Evolutionary conservation across 2,113 vertebrate species (phyloP), one percentile per base, ranked within the genome.

Genomic region (Corydoras sp.): DNA sequence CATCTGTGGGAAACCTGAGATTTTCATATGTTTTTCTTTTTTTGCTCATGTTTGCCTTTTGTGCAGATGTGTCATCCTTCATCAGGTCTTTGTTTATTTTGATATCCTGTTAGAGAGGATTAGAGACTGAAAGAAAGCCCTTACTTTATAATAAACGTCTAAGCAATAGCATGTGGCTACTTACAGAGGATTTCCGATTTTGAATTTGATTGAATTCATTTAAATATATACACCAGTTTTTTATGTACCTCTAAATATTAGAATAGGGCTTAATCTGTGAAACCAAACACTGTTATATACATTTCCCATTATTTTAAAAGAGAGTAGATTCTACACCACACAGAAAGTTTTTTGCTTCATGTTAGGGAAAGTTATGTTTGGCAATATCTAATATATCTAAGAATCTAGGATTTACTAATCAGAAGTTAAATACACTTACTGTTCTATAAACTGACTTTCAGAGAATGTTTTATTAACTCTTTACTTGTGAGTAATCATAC

Each of bases 21-120:
- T 72, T 74, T 78, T 77, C 35, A n/a, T 82, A 80, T 82, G 82
- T 86, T 80, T 82, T 80, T 77, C 73, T 63, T 81, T 56, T 83
- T 83, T 85, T 81, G 79, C 75, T 85, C 13, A 79, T 83, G 80
- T 87, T 86, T 86, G 80, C 82, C 79, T 82, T 84, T 80, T 79
- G 78, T 59, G 69, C 72, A 32, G 76, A 78, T 78, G 67, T 79
- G 68, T 77, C 81, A 80, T 86, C 80, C 73, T 73, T 87, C 85
- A 84, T 78, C 81, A 81, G 79, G 68, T 8, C 73, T 72, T 73
- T 77, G 77, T 87, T 88, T 90, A 84, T 88, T 87, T 81, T 83
- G 72, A 81, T 71, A 77, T 71, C 58, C 55, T 71, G 74, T 82
- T 83, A 80, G 73, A 68, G 73, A 58, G 62, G 78, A 53, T 14